Base-by-base conservation (phyloP, 2,888 invertebrate genomes). In the Xestia rhomboidea region DNA sequence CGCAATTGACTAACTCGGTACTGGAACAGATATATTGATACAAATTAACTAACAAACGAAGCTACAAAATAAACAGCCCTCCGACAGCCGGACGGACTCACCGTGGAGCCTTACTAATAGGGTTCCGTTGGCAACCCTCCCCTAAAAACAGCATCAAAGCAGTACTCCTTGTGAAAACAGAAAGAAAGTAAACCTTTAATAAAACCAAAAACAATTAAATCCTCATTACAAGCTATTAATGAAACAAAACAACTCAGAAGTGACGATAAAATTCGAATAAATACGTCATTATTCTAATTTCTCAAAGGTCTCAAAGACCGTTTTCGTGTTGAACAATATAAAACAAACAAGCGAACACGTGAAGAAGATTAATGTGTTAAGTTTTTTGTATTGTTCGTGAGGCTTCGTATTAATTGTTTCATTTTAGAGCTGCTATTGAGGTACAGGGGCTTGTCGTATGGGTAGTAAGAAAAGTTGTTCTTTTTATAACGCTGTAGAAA, bases 381-480 rank as follows among this genome's bases (percentile, higher is more conserved):
- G 70, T 64, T 82, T 83, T 83, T 82, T 83, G 79, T 82, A 81
- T 75, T 77, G 82, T 87, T 85, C 69, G 86, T 84, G 80, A 77
- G 83, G 84, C 91, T 93, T 92, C 91, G 93, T 92, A 93, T 93
- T 95, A 95, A 95, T 95, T 94, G 93, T 95, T 94, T 94, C 94
- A 92, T 94, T 95, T 94, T 91, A 87, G 89, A 89, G 85, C 84
- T 89, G 90, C 91, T 91, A 91, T 93, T 92, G 91, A 92, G 94
- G 94, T 95, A 93, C 91, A 87, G 86, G 82, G 84, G 81, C 89
- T 89, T 91, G 92, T 91, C 89, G 87, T 88, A 24, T 71, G 46
- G 76, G 77, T 77, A 75, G 60, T 44, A 80, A 68, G 63, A 81
- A 69, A 81, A 84, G 82, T 81, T 81, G 81, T 86, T 84, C 82